phyloP scores from a whole-genome alignment of 2,888 invertebrate species.

The Melangyna quadrimaculata region DNA sequence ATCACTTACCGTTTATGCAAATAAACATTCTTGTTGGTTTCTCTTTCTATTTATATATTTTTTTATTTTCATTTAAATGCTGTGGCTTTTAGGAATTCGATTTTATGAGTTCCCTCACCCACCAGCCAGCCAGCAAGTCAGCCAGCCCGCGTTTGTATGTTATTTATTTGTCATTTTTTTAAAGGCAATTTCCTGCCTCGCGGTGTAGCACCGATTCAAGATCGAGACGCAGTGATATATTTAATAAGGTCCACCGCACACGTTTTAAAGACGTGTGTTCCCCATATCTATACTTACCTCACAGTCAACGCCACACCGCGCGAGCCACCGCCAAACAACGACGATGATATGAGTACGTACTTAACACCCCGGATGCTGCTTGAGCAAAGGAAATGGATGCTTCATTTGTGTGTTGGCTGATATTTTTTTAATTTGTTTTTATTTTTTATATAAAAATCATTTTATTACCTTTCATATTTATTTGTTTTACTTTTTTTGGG shows the following conservation, averaged over 20 bases:
- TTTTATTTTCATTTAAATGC: background rate
- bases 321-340: background rate
- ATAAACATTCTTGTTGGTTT: constrained; percentile 51
- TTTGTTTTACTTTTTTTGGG: constrained; percentile 16
- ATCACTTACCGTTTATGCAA: constrained; percentile 62
- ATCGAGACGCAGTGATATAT: constrained; percentile 51
- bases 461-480: constrained; percentile 61
- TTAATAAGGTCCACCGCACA: constrained; percentile 64
- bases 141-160: background rate
- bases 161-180: constrained; percentile 61
- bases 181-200: constrained; percentile 63
- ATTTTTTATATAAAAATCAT: constrained; percentile 42
- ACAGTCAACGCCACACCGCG: background rate
- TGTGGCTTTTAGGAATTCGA: constrained; percentile 42
- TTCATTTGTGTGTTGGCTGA: constrained; percentile 57
- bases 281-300: background rate
- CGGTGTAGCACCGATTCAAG: constrained; percentile 37
- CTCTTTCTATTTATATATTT: constrained; percentile 29
- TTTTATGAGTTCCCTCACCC: constrained; percentile 54
- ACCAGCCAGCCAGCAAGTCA: background rate
- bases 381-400: constrained; percentile 62
- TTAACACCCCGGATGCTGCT: constrained; percentile 68
- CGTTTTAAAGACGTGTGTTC: constrained; percentile 46
- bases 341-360: constrained; percentile 49
- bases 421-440: background rate